Conservation (phyloP, 2,888 invertebrate species). For the Ormyrus pomaceus region DNA sequence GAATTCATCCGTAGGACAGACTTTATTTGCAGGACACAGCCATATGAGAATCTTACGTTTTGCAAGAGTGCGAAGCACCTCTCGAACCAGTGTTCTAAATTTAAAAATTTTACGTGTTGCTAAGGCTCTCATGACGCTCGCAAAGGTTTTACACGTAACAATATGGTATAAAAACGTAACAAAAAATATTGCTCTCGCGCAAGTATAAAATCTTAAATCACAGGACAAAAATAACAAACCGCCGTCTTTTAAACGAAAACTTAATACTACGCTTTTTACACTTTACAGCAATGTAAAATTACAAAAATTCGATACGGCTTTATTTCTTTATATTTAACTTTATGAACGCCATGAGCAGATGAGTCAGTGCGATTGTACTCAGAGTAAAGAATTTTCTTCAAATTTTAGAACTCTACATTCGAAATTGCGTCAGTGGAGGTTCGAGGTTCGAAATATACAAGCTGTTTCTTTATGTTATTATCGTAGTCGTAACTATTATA, state of each 20-base stretch:
- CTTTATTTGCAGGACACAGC: slow-evolving; percentile 57
- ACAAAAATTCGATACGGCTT: slow-evolving; percentile 20
- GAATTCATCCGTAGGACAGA: slow-evolving; percentile 56
- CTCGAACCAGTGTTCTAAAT: slow-evolving; percentile 50
- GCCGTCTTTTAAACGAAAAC: slow-evolving; percentile 18
- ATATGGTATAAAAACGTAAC: slow-evolving; percentile 20
- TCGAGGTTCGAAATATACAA: slow-evolving; percentile 60
- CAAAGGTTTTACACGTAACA: background rate
- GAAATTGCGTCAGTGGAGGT: slow-evolving; percentile 35
- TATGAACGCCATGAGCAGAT: slow-evolving; percentile 1
- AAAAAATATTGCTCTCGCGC: slow-evolving; percentile 10
- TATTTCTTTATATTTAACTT: background rate
- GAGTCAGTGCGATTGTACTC: background rate
- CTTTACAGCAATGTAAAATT: background rate
- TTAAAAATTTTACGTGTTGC: slow-evolving; percentile 32
- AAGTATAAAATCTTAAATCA: slow-evolving; percentile 39
- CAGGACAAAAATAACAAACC: slow-evolving; percentile 33
- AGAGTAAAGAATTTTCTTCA: slow-evolving; percentile 21
- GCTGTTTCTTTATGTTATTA: slow-evolving; percentile 9
- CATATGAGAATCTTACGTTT: slow-evolving; percentile 56
- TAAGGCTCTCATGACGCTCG: slow-evolving; percentile 5
- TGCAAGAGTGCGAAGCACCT: slow-evolving; percentile 54
- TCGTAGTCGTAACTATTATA: slow-evolving; percentile 50
- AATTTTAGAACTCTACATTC: slow-evolving; percentile 54
- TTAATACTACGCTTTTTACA: slow-evolving; percentile 35